Conservation (phyloP, 2,888 invertebrate species). For the Dryadula phaetusa region DNA sequence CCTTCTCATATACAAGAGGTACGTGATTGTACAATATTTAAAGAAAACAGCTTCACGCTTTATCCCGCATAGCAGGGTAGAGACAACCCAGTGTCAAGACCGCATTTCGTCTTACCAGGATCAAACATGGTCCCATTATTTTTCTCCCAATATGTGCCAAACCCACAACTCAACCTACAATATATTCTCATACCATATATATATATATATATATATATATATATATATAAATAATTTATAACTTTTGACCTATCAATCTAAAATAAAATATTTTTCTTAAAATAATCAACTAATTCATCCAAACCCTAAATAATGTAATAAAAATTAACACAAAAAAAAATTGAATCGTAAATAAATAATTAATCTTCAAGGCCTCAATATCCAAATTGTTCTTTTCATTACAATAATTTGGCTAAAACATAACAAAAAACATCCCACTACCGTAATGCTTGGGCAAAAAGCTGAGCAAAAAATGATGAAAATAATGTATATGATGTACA, state of each 20-base stretch:
- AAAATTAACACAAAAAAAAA: conserved; percentile 28
- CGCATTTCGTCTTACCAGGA: too few species aligned
- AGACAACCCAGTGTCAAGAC: too few species aligned
- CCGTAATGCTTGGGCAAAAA: conserved; percentile 43
- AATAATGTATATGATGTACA: conserved; percentile 23
- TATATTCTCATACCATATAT: too few species aligned
- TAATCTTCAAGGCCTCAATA: conserved; percentile 40
- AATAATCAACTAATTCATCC: conserved; percentile 1
- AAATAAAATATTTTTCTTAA: background rate
- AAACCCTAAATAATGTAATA: conserved; percentile 6
- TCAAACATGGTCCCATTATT: too few species aligned
- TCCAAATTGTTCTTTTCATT: conserved; percentile 42
- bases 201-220: too few species aligned
- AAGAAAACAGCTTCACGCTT: too few species aligned
- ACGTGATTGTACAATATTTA: too few species aligned
- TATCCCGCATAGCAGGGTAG: too few species aligned
- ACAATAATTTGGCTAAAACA: conserved; percentile 43
- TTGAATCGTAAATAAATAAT: conserved; percentile 34
- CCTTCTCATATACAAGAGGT: too few species aligned
- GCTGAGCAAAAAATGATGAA: conserved; percentile 32
- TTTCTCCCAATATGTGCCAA: too few species aligned
- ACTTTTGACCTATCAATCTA: background rate
- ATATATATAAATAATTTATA: too few species aligned
- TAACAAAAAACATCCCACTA: conserved; percentile 38
- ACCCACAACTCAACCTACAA: too few species aligned